Conservation (phyloP, 35 echinoderm and acorn worm genomes). For the Ophiothrix spiculata region DNA sequence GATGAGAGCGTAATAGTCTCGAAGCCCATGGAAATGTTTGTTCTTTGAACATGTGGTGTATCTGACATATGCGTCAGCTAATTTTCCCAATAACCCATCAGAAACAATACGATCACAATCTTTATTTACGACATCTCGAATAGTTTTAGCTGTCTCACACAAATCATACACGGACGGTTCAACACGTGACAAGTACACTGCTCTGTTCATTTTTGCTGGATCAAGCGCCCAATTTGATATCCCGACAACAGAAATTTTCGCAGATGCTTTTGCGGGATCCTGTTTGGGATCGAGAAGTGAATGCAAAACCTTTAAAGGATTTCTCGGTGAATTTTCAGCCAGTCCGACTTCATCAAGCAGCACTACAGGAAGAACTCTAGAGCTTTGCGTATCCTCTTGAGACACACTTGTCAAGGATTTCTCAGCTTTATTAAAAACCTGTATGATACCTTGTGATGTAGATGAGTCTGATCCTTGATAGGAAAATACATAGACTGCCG, state of each 20-base stretch:
- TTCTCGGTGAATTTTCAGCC: constrained; percentile 20
- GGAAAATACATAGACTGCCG: constrained; percentile 35
- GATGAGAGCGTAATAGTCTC: constrained; percentile 33
- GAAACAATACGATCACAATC: neutral
- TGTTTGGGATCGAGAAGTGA: constrained; percentile 13
- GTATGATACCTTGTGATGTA: constrained; percentile 47
- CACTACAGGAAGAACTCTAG: constrained; percentile 24
- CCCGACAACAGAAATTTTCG: constrained; percentile 31
- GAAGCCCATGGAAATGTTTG: constrained; percentile 34
- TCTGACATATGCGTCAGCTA: constrained; percentile 17
- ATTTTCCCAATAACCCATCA: neutral
- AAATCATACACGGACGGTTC: constrained; percentile 35
- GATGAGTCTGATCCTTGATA: constrained; percentile 42
- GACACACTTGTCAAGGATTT: too few relatives aligned
- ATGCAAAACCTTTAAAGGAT: constrained; percentile 42
- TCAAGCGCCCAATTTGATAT: constrained; percentile 60
- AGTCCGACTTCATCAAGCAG: constrained; percentile 48
- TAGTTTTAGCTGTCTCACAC: constrained; percentile 25
- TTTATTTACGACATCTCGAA: constrained; percentile 7
- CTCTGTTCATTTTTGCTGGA: constrained; percentile 58
- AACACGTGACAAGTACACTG: constrained; percentile 25
- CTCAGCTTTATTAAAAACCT: constrained; percentile 35
- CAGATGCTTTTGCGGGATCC: constrained; percentile 16
- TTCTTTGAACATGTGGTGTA: neutral
- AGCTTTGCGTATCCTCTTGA: constrained; percentile 5